A percentile compares a stretch with the other conserved stretches of the same genome.
These are phyloP conservation scores for Achatina immaculata DNA, from an alignment of 1,140 invertebrate genomes.

Conservation along the genomic window DNA sequence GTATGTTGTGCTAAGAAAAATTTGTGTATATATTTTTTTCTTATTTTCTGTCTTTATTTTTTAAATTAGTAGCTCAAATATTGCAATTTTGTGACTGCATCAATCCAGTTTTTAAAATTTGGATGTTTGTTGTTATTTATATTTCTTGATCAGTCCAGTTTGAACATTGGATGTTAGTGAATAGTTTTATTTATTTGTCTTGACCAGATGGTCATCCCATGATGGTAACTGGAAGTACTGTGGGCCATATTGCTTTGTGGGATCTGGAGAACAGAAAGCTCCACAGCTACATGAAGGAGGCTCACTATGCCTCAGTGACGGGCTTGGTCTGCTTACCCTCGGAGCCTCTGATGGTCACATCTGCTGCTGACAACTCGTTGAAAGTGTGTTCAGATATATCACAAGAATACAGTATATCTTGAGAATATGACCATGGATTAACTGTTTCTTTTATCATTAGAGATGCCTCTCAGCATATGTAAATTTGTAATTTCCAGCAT, in stretches of 20 bases:
- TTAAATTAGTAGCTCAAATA: too few species aligned
- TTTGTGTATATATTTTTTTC: background rate
- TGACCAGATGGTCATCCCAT: conserved; percentile 82
- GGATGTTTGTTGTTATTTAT: too few species aligned
- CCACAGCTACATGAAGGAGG: conserved; percentile 80
- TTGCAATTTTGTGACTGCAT: too few species aligned
- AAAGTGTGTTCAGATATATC: conserved; percentile 74
- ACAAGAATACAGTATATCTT: too few species aligned
- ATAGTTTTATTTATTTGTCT: too few species aligned
- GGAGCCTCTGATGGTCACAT: conserved; percentile 91
- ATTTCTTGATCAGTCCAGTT: too few species aligned
- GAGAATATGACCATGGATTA: too few species aligned
- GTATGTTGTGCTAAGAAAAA: too few species aligned
- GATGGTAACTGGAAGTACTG: conserved; percentile 85
- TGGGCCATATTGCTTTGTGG: conserved; percentile 90
- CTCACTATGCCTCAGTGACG: conserved; percentile 81
- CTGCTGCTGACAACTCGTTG: conserved; percentile 93
- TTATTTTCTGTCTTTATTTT: background rate
- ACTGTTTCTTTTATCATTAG: too few species aligned
- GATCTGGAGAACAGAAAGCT: conserved; percentile 89
- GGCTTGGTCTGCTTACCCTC: conserved; percentile 86
- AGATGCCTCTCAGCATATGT: too few species aligned
- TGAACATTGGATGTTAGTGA: background rate
- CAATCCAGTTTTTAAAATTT: too few species aligned
- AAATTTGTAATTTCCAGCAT: too few species aligned